phyloP scores from a whole-genome alignment of 2,797 vertebrate genomes.

The Nasua narica region DNA sequence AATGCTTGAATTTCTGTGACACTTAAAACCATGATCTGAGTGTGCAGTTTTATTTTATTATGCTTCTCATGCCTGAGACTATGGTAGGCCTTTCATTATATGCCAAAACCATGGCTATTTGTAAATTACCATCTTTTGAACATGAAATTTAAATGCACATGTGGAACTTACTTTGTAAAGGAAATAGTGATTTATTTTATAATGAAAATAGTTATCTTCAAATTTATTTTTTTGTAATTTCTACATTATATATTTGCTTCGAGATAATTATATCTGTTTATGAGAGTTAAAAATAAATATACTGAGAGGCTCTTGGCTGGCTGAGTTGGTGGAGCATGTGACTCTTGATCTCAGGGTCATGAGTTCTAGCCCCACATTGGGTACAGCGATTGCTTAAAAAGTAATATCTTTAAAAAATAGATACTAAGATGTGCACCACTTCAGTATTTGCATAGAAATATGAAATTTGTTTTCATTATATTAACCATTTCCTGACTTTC shows the following conservation, averaged over 20 bases:
- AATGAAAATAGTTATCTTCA: not conserved
- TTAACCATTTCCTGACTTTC: not conserved
- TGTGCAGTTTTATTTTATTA: slow-evolving; percentile 1
- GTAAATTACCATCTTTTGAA: not conserved
- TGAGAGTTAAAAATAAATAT: not conserved
- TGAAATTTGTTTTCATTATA: not conserved
- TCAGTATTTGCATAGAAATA: not conserved
- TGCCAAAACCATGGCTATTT: not conserved
- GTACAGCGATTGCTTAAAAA: not conserved
- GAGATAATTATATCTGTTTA: not conserved
- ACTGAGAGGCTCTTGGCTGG: not conserved
- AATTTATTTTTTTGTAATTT: not conserved
- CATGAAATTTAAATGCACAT: slow-evolving; percentile 8
- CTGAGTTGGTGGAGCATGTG: not conserved
- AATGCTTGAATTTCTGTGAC: not conserved
- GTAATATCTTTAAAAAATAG: not conserved
- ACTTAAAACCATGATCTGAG: not conserved
- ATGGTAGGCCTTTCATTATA: not conserved
- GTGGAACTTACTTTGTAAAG: not conserved
- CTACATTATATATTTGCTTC: not conserved
- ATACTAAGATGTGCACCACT: not conserved
- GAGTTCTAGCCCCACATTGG: not conserved
- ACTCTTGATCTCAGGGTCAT: not conserved
- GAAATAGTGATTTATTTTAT: not conserved
- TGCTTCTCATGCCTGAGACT: not conserved